Evolutionary conservation across 2,888 invertebrate genomes (phyloP), one percentile per base, ranked within the genome.

Genomic region (Polietes domitor): DNA sequence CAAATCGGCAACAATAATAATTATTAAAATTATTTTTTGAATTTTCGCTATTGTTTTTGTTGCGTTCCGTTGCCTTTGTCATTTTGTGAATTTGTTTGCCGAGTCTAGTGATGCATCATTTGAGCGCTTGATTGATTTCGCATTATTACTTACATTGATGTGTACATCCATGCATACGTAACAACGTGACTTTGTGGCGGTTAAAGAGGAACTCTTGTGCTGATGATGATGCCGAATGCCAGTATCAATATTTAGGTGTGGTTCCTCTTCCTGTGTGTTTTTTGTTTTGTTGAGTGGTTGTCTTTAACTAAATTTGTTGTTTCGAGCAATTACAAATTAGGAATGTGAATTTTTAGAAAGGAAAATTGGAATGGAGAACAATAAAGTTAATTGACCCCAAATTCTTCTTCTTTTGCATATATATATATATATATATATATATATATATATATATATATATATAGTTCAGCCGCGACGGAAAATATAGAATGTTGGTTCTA

Each of bases 121-220:
- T 80, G 75, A 79, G 72, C 83, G 86, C 86, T 87, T 87, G 86
- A 87, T 86, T 87, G 86, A 87, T 87, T 87, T 87, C 86, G 80
- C 77, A 79, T 75, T 63, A 41, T 55, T 63, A 17, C 41, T 28
- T 61, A 12, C 53, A 43, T 10, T 5, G 41, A 70, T 71, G 47
- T 58, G 17, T 19, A 50, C n/a, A n/a, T 47, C 2, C 55, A 50
- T n/a, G 74, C 32, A 65, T 53, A 32, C 17, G 21, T 55, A 15
- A n/a, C n/a, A n/a, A n/a, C n/a, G n/a, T n/a, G n/a, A n/a, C n/a
- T n/a, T 50, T 12, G 58, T 58, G 17, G 68, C 24, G 70, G 70
- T 70, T 26, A 43, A 50, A 17, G 9, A 15, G n/a, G 47, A 47
- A 47, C 47, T 47, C 47, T 50, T 1, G 21, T 26, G 17, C 10